Percentiles rank a stretch among this genome's conserved stretches.
These are phyloP conservation scores for Monochamus saltuarius DNA, from an alignment of 1,140 invertebrate genomes.

Conservation along the genomic window DNA sequence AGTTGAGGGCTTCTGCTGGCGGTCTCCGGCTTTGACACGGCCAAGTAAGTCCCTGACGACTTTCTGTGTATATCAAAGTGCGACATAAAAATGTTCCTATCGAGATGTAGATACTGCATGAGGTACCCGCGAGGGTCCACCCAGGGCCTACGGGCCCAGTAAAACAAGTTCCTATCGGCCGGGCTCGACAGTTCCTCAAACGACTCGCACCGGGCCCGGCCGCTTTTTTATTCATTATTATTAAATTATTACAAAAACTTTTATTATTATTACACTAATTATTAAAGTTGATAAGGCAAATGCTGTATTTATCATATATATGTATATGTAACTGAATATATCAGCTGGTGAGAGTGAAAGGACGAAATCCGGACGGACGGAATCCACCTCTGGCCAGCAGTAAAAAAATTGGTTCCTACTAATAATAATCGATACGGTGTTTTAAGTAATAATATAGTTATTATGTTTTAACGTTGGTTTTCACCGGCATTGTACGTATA, in stretches of 20 bases:
- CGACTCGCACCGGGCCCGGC: constrained; percentile 42
- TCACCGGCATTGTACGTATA: constrained; percentile 53
- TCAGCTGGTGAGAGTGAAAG: constrained; percentile 44
- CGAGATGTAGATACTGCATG: constrained; percentile 50
- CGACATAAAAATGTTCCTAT: constrained; percentile 51
- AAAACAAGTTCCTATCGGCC: constrained; percentile 66
- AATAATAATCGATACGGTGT: constrained; percentile 55
- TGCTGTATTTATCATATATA: constrained; percentile 52
- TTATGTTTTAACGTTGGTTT: constrained; percentile 54
- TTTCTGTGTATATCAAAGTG: constrained; percentile 44
- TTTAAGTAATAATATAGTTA: constrained; percentile 53
- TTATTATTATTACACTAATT: constrained; percentile 51
- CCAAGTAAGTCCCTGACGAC: constrained; percentile 48
- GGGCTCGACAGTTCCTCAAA: constrained; percentile 47
- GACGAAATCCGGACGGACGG: constrained; percentile 14
- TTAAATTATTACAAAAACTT: constrained; percentile 51
- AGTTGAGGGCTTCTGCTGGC: constrained; percentile 19
- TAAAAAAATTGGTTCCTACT: constrained; percentile 56
- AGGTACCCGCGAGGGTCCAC: constrained; percentile 37
- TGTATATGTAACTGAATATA: constrained; percentile 51
- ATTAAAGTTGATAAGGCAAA: constrained; percentile 50
- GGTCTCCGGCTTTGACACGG: constrained; percentile 11
- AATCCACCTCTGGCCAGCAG: constrained; percentile 52
- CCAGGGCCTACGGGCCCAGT: constrained; percentile 54
- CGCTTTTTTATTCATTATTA: constrained; percentile 53